Base-by-base conservation (phyloP, 2,113 vertebrate species). In the Rhinopomastus cyanomelas region DNA sequence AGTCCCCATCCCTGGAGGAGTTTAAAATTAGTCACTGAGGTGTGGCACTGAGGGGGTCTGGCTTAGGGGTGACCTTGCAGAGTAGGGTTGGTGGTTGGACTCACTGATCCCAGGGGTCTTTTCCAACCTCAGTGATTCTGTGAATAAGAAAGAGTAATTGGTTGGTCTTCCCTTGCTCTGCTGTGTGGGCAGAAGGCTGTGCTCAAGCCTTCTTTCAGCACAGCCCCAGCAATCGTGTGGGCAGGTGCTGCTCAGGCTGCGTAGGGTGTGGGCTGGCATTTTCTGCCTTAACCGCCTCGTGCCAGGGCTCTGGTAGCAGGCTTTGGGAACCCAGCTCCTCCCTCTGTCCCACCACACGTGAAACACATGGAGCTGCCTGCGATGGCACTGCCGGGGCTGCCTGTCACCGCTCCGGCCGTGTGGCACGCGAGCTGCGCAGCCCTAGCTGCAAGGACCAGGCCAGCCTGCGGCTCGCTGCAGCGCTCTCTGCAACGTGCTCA, bases 321-420 rank as follows among this genome's bases (percentile, higher is more conserved):
- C 83, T 91, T 96, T 95, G 92, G 90, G 92, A 96, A 95, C 46
- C 0, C 34, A 76, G 37, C 73, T 94, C 69, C 55, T 92, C 71
- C 66, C 68, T 73, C 29, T 76, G 74, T 94, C 92, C 80, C 88
- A 91, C 69, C 80, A 60, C 16, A 84, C 34, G 48, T 20, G 14
- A 87, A 95, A 82, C 66, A 69, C 19, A 60, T 5, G n/a, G 67
- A 73, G n/a, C 88, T 92, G 55, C 27, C 67, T 91, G 48, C 76
- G 93, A 87, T 92, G 87, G 83, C 51, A 48, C 73, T 55, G 55
- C 29, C 87, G 55, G 74, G 88, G 65, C 29, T 93, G 62, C 81
- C 88, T 96, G 91, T 94, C 92, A 95, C 89, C 90, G 68, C 88
- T 59, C 81, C 67, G 93, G 52, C 34, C 81, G 4, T 91, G 69